These are phyloP conservation scores for Rousettus leschenaultii DNA, from an alignment of 2,113 vertebrate genomes.

Conservation along the genomic window DNA sequence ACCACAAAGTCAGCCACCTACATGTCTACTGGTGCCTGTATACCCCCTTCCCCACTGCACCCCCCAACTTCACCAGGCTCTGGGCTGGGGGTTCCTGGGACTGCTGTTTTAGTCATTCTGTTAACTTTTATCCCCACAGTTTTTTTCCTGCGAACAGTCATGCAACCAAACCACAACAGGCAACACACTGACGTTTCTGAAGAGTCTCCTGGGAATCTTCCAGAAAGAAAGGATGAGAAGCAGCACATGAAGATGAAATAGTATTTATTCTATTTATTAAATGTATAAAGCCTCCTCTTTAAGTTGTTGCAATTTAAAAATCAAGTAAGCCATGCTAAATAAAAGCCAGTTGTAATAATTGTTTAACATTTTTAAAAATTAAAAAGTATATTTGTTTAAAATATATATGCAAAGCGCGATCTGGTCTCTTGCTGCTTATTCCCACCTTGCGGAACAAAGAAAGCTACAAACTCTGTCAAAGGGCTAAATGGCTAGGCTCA, in stretches of 20 bases:
- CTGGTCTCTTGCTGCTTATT: not conserved
- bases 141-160: conserved; percentile 60
- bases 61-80: no score
- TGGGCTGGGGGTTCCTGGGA: not conserved
- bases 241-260: not conserved
- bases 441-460: not conserved
- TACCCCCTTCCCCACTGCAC: no score
- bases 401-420: not conserved
- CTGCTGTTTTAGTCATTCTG: not conserved
- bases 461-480: not conserved
- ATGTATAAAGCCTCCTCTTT: conserved; percentile 24
- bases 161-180: conserved; percentile 56
- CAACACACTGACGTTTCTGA: conserved; percentile 52
- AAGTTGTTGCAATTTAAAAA: not conserved
- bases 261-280: conserved; percentile 79
- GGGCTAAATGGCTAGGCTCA: not conserved
- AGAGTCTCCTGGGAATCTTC: conserved; percentile 30
- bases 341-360: not conserved
- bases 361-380: not conserved
- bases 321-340: not conserved
- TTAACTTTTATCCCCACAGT: conserved; percentile 25
- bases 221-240: conserved; percentile 31
- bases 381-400: conserved; percentile 8
- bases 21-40: not conserved
- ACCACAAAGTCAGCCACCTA: not conserved